A percentile compares a stretch with the other conserved stretches of the same genome.
These are phyloP conservation scores for Zoanthus sansibaricus DNA, from an alignment of 92 coral and sea anemone genomes.

Conservation along the genomic window DNA sequence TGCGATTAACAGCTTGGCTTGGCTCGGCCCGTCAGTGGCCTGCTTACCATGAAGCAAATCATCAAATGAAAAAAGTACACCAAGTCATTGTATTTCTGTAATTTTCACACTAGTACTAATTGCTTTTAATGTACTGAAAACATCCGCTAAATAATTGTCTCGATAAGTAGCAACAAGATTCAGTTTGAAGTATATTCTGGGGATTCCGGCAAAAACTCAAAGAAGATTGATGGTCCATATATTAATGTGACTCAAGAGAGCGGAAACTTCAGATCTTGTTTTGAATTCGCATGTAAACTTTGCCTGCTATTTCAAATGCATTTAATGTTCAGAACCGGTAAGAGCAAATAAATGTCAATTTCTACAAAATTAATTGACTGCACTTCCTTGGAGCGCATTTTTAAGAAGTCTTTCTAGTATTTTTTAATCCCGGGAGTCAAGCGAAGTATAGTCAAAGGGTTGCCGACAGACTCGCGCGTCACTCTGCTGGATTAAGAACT, in stretches of 20 bases:
- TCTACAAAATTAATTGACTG: neutral
- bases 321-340: neutral
- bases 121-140: slow-evolving; percentile 6
- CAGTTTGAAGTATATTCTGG: neutral
- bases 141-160: neutral
- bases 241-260: neutral
- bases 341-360: neutral
- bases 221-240: neutral
- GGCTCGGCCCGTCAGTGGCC: neutral
- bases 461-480: neutral
- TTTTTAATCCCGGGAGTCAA: neutral
- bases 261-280: neutral
- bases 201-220: neutral
- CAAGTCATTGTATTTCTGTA: neutral
- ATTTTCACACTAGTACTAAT: slow-evolving; percentile 3
- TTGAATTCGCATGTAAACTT: neutral
- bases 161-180: neutral
- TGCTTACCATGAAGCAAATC: neutral
- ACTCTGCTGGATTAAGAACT: neutral
- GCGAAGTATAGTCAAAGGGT: neutral
- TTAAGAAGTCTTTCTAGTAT: neutral
- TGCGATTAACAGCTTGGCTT: neutral
- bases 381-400: neutral
- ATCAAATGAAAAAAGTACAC: neutral
- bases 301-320: neutral